Base-by-base conservation (phyloP, 2,888 invertebrate genomes). In the Frankliniella intonsa region DNA sequence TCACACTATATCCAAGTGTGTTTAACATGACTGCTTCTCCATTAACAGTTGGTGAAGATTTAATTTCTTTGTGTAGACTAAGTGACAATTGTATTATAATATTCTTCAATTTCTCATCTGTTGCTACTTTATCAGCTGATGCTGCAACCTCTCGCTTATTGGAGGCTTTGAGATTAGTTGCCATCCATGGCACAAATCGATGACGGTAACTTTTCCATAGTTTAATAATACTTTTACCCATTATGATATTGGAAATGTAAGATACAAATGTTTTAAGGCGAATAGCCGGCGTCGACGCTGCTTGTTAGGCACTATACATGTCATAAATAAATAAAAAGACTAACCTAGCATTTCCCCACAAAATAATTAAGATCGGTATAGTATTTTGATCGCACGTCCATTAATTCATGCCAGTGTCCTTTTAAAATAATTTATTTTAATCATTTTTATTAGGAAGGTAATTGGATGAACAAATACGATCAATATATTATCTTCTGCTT, bases 151-250 rank as follows among this genome's bases (percentile, higher is more conserved):
- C 49, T n/a, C 19, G 83, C 80, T 3, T 50, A 65, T 9, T 83
- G 81, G 82, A 84, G 82, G 85, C 83, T 65, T 85, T 84, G 9
- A 86, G 81, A 81, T 86, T 86, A 10, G 85, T 80, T 2, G 84
- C 83, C 22, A 86, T 84, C 86, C 86, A 87, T 0, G 86, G 86
- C 8, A 86, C 86, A 83, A 86, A 86, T n/a, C 86, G 82, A 81
- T 85, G 86, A 80, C 86, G 86, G 83, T 87, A 87, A 17, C 84
- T 84, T n/a, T 85, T 82, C 86, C 86, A 87, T 14, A 76, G 10
- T 9, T 76, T 25, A 11, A 25, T 12, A 9, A 76, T 12, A 76
- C 69, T 22, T 2, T 25, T n/a, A 76, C 12, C 25, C 69, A 76
- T 76, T 22, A 25, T 25, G 22, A 3, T 22, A 9, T 10, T 38